phyloP scores from a whole-genome alignment of 2,888 invertebrate genomes.

The Aleiodes alternator region DNA sequence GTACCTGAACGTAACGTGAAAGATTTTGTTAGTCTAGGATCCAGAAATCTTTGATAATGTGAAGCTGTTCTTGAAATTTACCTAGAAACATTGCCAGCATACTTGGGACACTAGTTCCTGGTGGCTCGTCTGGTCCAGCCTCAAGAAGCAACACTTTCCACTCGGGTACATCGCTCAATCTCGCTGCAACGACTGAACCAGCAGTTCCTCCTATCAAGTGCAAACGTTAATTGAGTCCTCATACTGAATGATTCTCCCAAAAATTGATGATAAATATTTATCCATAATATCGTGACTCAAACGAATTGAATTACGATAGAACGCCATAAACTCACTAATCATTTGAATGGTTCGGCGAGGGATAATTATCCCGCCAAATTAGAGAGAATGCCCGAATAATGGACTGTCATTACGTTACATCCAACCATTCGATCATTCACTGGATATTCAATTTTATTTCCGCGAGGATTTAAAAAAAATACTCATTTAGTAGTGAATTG shows the following conservation, averaged over 20 bases:
- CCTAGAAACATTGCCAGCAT: slow-evolving; percentile 82
- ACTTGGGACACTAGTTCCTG: slow-evolving; percentile 80
- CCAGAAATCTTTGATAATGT: slow-evolving; percentile 56
- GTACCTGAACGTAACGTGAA: slow-evolving; percentile 8
- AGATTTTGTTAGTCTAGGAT: slow-evolving; percentile 57
- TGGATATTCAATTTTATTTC: no score
- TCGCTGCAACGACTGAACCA: slow-evolving; percentile 80
- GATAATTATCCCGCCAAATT: slow-evolving; percentile 37
- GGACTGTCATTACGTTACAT: no score
- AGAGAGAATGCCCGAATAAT: slow-evolving; percentile 28
- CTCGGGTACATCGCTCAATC: slow-evolving; percentile 81
- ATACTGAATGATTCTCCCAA: no score
- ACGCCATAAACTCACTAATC: no score
- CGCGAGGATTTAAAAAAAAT: no score
- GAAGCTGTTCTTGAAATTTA: slow-evolving; percentile 60
- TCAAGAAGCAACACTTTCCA: slow-evolving; percentile 85
- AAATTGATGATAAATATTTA: no score
- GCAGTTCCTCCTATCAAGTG: slow-evolving; percentile 78
- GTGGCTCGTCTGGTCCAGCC: slow-evolving; percentile 84
- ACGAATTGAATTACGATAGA: no score
- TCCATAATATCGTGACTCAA: no score
- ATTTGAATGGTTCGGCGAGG: no score
- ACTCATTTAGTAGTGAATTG: no score
- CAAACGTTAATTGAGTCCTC: slow-evolving; percentile 36
- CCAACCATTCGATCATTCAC: no score